Base-by-base conservation (phyloP, 2,888 invertebrate species). In the Orchestes rusci region DNA sequence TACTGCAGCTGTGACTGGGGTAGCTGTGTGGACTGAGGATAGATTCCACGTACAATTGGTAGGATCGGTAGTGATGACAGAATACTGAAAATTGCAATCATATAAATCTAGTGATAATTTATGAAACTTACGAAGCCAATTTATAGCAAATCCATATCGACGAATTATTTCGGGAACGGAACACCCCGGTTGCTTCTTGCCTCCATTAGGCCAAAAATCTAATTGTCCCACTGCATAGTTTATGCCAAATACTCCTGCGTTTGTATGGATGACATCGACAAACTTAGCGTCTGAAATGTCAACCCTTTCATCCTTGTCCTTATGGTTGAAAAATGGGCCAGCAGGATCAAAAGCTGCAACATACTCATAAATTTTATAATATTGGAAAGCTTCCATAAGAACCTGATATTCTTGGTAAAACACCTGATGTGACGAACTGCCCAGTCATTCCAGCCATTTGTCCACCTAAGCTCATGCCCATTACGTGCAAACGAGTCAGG, bases 121-220 rank as follows among this genome's bases (percentile, higher is more conserved):
- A n/a, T n/a, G n/a, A n/a, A n/a, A n/a, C 23, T 23, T 23, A 23
- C 23, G 7, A 7, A 20, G 19, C 47, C 42, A 42, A 29, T 38
- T 32, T 29, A 42, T 4, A 16, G 42, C 39, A 17, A 43, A n/a
- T 2, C 47, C 47, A 34, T 39, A 39, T 33, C 43, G 17, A 3
- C 16, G 1, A 16, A 44, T 31, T 7, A 42, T 23, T 30, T 73
- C 70, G 33, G 69, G 66, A 12, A 76, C 66, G 59, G 75, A 75
- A 64, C 84, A 84, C 1, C 83, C 83, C 0, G 83, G 84, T 59
- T 84, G 84, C 39, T 43, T 43, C 10, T 16, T 80, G 68, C 82
- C 83, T 23, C 73, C 73, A 59, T 84, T 84, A 0, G 84, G 82
- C 67, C 82, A 84, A 64, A 84, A 84, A 64, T 84, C 84, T 15